These are phyloP conservation scores for Nematolebias whitei DNA, from an alignment of 2,113 vertebrate species.

Conservation along the genomic window DNA sequence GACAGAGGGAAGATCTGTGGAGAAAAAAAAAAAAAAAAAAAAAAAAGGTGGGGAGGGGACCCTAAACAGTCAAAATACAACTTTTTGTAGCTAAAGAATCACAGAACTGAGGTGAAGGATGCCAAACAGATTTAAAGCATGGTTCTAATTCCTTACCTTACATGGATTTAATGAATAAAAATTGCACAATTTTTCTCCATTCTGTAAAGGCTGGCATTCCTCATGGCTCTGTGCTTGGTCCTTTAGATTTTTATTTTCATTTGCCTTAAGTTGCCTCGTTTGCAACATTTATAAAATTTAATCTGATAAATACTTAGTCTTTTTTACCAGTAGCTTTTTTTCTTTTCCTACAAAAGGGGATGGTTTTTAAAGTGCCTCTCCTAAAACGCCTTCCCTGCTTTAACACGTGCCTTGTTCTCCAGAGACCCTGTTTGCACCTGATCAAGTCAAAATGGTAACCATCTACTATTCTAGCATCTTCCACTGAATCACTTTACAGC, in stretches of 20 bases:
- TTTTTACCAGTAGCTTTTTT: not conserved
- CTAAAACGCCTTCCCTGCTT: not conserved
- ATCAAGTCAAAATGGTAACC: not conserved
- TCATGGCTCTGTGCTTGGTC: constrained; percentile 29
- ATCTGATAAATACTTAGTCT: not conserved
- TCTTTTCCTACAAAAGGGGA: not conserved
- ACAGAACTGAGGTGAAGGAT: constrained; percentile 45
- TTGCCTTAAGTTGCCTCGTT: not conserved
- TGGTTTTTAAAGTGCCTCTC: not conserved
- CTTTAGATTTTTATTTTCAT: constrained; percentile 12
- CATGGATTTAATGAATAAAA: constrained; percentile 6
- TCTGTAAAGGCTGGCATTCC: constrained; percentile 1
- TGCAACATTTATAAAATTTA: not conserved
- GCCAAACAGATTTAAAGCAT: not conserved
- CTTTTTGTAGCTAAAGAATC: constrained; percentile 63
- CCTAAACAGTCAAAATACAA: not conserved
- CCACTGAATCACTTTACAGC: no score
- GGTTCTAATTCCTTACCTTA: not conserved
- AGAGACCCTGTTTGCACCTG: not conserved
- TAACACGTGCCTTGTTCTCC: not conserved
- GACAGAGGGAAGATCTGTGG: constrained; percentile 62
- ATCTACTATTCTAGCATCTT: not conserved
- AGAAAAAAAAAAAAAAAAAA: constrained; percentile 36
- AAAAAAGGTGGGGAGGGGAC: constrained; percentile 37
- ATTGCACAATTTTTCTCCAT: not conserved